Evolutionary conservation across 2,888 invertebrate genomes (phyloP), one percentile per base, ranked within the genome.

Genomic region (Apamea monoglypha): DNA sequence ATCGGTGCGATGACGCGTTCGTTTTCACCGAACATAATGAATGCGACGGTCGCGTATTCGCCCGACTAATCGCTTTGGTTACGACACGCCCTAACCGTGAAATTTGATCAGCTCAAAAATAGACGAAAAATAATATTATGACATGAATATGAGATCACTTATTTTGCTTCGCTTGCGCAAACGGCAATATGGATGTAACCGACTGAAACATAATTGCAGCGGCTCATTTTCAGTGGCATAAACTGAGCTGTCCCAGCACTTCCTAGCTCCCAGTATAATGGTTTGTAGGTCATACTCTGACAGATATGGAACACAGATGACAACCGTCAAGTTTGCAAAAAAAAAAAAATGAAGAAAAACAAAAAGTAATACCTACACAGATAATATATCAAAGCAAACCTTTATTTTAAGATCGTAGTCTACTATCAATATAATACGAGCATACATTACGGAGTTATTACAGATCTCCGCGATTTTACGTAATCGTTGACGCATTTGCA

Each of bases 401-500:
- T 75, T 82, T 67, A 67, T 76, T 80, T 82, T 12, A 66, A 59
- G n/a, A 75, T 36, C 47, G 44, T 50, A n/a, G n/a, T n/a, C n/a
- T 4, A 44, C n/a, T n/a, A 44, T 32, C 61, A n/a, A 59, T 66
- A 72, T 71, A 74, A 64, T 47, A 71, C n/a, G 61, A 70, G 47
- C 64, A 75, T n/a, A 66, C 73, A 44, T 82, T 74, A 78, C 59
- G 61, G 47, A 40, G 79, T 80, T 79, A 79, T 79, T 75, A 84
- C 73, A n/a, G 18, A 73, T 79, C 81, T 79, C 21, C 25, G 47
- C 50, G 69, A 81, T 81, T 87, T 87, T 78, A 83, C 84, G 82
- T 77, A 80, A 82, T 16, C 70, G 25, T 70, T 90, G 87, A 88
- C 87, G 87, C 74, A 86, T 82, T 77, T 80, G 71, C 67, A 78